phyloP scores from a whole-genome alignment of 2,888 invertebrate species.

The Ommatoiulus sabulosus region DNA sequence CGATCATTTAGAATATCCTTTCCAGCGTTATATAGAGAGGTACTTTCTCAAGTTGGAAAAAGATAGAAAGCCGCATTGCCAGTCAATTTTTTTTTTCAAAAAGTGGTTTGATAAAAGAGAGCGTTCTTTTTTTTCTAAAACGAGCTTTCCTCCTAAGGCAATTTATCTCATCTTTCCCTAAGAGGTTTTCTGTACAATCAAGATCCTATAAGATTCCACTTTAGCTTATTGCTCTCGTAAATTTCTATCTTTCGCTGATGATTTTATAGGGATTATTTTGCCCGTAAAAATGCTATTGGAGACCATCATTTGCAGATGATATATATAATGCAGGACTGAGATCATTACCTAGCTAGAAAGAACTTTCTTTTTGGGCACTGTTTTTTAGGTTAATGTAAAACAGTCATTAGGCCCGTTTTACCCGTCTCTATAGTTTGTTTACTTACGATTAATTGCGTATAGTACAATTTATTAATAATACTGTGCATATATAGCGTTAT shows the following conservation, averaged over 20 bases:
- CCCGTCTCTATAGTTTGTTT: not conserved
- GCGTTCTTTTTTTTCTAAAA: not conserved
- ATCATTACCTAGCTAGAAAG: slow-evolving; percentile 34
- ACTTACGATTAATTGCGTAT: not conserved
- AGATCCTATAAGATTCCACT: slow-evolving; percentile 48
- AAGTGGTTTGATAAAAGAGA: slow-evolving; percentile 37
- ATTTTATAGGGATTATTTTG: slow-evolving; percentile 46
- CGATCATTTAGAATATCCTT: not conserved
- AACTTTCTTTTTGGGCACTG: not conserved
- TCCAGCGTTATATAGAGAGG: not conserved
- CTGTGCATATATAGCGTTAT: too few relatives aligned
- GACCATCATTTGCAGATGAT: slow-evolving; percentile 32
- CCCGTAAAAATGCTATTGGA: slow-evolving; percentile 38
- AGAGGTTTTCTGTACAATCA: slow-evolving; percentile 47
- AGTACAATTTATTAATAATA: not conserved
- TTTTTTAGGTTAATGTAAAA: not conserved
- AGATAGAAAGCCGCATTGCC: slow-evolving; percentile 29
- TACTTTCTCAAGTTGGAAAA: slow-evolving; percentile 15
- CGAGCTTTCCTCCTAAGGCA: slow-evolving; percentile 2
- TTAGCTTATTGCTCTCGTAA: slow-evolving; percentile 47
- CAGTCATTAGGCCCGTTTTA: slow-evolving; percentile 19
- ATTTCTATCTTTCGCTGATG: slow-evolving; percentile 45
- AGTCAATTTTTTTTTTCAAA: not conserved
- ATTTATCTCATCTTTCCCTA: slow-evolving; percentile 44
- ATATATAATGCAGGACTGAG: slow-evolving; percentile 13